Conservation (phyloP, 2,888 invertebrate species). For the Nephrotoma guestfalica region DNA sequence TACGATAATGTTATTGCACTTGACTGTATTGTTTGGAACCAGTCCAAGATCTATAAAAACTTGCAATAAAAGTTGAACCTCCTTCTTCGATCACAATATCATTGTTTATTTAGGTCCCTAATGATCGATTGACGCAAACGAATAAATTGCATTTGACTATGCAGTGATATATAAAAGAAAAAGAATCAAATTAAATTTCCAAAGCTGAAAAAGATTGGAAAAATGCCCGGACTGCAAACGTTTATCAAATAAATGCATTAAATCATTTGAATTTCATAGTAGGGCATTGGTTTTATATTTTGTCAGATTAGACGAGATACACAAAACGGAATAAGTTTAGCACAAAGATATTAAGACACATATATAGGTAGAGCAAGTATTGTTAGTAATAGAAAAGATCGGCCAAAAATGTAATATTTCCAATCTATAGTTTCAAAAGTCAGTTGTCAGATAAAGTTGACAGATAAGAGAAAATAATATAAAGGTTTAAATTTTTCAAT, state of each 20-base stretch:
- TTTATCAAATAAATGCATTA: not conserved
- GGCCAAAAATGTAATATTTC: too few relatives aligned
- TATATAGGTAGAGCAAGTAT: too few relatives aligned
- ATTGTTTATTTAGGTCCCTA: not conserved
- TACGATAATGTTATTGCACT: not conserved
- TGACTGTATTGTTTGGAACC: not conserved
- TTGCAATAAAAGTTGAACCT: not conserved
- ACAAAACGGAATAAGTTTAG: too few relatives aligned
- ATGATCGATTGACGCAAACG: not conserved
- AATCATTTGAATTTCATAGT: too few relatives aligned
- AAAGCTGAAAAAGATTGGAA: not conserved
- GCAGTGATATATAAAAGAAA: not conserved
- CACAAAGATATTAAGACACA: too few relatives aligned
- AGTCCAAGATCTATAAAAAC: not conserved
- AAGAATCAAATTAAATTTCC: not conserved
- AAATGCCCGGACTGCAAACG: not conserved
- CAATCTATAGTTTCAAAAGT: too few relatives aligned
- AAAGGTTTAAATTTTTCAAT: too few relatives aligned
- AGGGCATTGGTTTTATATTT: too few relatives aligned
- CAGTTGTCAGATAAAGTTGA: too few relatives aligned
- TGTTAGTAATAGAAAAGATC: too few relatives aligned
- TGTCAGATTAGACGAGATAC: too few relatives aligned
- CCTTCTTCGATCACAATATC: not conserved
- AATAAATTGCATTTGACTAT: not conserved
- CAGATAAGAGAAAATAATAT: too few relatives aligned